Evolutionary conservation across 2,113 vertebrate species (phyloP), one percentile per base, ranked within the genome.

Genomic region (Anas platyrhynchos): DNA sequence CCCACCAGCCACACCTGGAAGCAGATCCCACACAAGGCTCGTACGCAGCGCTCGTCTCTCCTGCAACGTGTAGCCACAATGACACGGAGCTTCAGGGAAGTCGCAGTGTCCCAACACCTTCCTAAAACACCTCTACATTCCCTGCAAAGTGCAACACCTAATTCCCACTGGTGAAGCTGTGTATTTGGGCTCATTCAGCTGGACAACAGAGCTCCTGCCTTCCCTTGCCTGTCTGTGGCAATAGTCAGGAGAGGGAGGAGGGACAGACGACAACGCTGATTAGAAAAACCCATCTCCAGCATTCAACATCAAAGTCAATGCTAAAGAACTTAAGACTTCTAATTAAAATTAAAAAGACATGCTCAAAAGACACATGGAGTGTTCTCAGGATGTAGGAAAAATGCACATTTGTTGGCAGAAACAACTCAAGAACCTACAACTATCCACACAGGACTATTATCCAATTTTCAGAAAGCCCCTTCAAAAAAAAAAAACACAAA

Each of bases 21-120:
- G 59, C 21, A 79, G 32, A 66, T 16, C 71, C 71, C 36, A 32
- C 31, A 31, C 48, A 29, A 17, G 32, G 11, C 46, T 48, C 0
- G 0, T 3, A 41, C 25, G 41, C 36, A 68, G 7, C 0, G 0
- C 68, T 36, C 16, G 26, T 17, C 17, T 78, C 41, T 6, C 78
- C 73, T 62, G 58, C 61, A 71, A 34, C 0, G 1, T 32, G 52
- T 6, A n/a, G 44, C 20, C 41, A 1, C 43, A 13, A 6, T 12
- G 16, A 43, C 41, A 7, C 12, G 20, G 55, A 34, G 31, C 55
- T 26, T 59, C 58, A 46, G 27, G 22, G 41, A 13, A 59, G 23
- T 32, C 8, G 26, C 20, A 21, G 34, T 8, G 17, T 29, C 29
- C 41, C 62, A 29, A 29, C 62, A 41, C 26, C 25, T 38, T 63